phyloP scores from a whole-genome alignment of 2,113 vertebrate genomes.

The Lota lota region DNA sequence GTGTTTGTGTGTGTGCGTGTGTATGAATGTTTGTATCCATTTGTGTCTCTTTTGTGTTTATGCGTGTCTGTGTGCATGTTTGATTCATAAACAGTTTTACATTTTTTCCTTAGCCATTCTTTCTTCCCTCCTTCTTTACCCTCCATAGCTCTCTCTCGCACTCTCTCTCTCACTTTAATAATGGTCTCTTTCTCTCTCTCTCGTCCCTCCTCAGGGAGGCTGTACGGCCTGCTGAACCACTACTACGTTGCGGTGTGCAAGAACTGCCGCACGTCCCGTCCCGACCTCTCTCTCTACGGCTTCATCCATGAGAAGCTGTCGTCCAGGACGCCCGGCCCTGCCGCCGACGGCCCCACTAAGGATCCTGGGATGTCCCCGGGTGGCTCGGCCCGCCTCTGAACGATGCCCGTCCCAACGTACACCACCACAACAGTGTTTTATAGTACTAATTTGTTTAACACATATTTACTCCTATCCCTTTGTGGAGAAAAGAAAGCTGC shows the following conservation, averaged over 20 bases:
- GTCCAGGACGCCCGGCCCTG: constrained; percentile 42
- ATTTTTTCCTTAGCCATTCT: constrained; percentile 2
- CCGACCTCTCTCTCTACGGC: constrained; percentile 83
- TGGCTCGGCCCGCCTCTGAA: constrained; percentile 44
- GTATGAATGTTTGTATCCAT: too few relatives aligned
- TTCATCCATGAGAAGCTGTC: constrained; percentile 80
- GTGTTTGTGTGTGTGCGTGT: background rate
- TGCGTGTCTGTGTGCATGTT: background rate
- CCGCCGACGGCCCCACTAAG: constrained; percentile 33
- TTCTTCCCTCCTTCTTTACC: constrained; percentile 5
- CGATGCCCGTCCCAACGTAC: too few relatives aligned
- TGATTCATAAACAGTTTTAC: background rate
- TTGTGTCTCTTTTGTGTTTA: constrained; percentile 1
- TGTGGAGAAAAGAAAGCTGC: too few relatives aligned
- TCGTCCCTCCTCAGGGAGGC: constrained; percentile 70
- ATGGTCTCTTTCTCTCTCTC: background rate
- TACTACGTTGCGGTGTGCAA: constrained; percentile 86
- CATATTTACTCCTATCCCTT: too few relatives aligned
- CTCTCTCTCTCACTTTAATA: too few relatives aligned
- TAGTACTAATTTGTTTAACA: too few relatives aligned
- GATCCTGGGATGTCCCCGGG: constrained; percentile 38
- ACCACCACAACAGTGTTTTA: too few relatives aligned
- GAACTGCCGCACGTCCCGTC: constrained; percentile 78
- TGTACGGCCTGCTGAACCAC: constrained; percentile 83
- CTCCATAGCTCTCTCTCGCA: too few relatives aligned